Conservation (phyloP, 2,113 vertebrate genomes). For the Ifrita kowaldi region DNA sequence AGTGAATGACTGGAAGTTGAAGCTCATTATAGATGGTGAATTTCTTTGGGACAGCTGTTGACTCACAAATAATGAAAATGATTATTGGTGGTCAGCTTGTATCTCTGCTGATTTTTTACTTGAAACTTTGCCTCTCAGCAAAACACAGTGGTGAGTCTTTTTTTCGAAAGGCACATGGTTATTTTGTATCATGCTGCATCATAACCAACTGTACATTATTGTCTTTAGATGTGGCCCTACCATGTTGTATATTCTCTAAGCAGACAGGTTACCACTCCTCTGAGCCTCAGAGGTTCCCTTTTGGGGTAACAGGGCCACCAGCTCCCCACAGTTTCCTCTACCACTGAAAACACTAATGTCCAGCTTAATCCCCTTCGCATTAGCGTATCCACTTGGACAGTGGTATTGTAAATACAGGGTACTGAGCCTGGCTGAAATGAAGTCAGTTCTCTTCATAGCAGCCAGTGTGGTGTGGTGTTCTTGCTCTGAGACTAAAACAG, state of each 20-base stretch:
- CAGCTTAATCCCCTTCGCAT: not conserved
- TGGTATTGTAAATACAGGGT: not conserved
- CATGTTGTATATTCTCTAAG: not conserved
- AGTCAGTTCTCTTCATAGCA: not conserved
- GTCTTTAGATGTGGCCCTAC: not conserved
- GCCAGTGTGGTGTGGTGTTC: not conserved
- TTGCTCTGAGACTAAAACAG: not conserved
- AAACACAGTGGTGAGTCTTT: not conserved
- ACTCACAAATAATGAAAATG: not conserved
- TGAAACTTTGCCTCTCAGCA: not conserved
- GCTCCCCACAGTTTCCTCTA: not conserved
- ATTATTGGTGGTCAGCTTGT: not conserved
- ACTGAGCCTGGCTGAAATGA: not conserved
- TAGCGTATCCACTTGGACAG: not conserved
- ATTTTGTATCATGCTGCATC: not conserved
- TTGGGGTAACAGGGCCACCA: not conserved
- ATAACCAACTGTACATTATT: not conserved
- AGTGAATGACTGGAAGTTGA: not conserved
- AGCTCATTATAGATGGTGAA: not conserved
- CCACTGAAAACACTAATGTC: not conserved
- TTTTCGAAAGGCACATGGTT: not conserved
- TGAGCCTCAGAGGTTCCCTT: not conserved
- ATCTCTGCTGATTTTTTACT: not conserved
- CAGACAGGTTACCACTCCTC: not conserved
- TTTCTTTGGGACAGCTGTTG: not conserved